Conservation (phyloP, 2,797 vertebrate species). For the Propithecus deckenii region DNA sequence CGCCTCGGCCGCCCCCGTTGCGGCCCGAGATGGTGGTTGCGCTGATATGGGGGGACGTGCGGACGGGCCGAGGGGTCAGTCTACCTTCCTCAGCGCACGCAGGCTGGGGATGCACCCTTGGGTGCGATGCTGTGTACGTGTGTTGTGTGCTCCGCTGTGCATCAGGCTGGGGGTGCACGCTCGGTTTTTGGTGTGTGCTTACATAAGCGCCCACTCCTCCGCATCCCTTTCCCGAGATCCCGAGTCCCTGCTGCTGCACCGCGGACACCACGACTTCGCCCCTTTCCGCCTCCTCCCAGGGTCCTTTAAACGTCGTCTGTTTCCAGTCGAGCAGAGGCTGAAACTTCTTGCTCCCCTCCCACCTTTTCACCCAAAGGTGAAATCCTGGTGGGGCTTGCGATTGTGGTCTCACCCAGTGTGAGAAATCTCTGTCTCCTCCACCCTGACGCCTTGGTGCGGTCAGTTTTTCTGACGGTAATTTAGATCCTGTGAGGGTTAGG, state of each 20-base stretch:
- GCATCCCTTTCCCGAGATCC: background rate
- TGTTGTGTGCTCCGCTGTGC: background rate
- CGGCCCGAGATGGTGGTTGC: background rate
- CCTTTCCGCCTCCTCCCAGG: background rate
- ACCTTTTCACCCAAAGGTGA: constrained; percentile 27
- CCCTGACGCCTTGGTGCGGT: background rate
- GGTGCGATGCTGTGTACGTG: background rate
- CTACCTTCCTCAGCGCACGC: background rate
- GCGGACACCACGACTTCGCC: background rate
- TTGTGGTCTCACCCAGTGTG: background rate
- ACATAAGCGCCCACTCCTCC: constrained; percentile 70
- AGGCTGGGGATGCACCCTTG: background rate
- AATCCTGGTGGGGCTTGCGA: background rate
- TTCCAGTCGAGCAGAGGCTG: background rate
- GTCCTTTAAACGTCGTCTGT: background rate
- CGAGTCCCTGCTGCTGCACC: background rate
- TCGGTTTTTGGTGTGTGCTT: background rate
- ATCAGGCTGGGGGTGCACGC: background rate
- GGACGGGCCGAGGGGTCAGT: background rate
- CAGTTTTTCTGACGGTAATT: background rate
- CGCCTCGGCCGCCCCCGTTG: background rate
- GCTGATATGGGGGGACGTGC: background rate
- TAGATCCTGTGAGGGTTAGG: background rate
- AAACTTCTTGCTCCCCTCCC: constrained; percentile 64
- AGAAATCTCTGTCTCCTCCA: background rate